phyloP scores from a whole-genome alignment of 2,797 vertebrate genomes.

The Anabacerthia variegaticeps region DNA sequence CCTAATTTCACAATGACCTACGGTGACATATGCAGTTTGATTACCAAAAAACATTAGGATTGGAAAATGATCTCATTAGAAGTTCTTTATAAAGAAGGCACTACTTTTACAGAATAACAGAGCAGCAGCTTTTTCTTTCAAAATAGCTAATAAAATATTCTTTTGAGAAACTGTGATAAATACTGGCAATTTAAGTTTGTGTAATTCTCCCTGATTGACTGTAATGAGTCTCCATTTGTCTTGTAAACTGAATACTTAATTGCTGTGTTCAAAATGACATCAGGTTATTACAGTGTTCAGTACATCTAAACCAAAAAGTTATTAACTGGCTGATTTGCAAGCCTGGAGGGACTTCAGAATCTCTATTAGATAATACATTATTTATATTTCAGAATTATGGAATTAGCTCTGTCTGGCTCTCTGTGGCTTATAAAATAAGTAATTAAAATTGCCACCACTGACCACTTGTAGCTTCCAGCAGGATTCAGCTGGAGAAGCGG shows the following conservation, averaged over 20 bases:
- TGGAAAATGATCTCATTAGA: not conserved
- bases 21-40: not conserved
- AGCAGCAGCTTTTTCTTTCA: not conserved
- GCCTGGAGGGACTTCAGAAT: slow-evolving; percentile 1
- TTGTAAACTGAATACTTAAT: slow-evolving; percentile 22
- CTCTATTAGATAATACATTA: not conserved
- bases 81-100: not conserved
- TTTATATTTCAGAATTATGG: slow-evolving; percentile 7
- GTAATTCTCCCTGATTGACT: slow-evolving; percentile 24
- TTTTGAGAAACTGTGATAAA: slow-evolving; percentile 27
- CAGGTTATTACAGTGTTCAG: not conserved
- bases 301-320: not conserved
- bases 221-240: slow-evolving; percentile 32
- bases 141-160: not conserved
- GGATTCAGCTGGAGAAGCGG: not conserved
- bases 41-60: not conserved
- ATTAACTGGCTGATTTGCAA: slow-evolving; percentile 9
- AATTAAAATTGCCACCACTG: not conserved
- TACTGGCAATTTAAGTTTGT: slow-evolving; percentile 19
- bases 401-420: not conserved
- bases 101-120: not conserved
- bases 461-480: not conserved
- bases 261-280: not conserved
- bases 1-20: not conserved
- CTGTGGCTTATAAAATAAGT: not conserved